Base-by-base conservation (phyloP, 1,140 invertebrate species). In the Dinoponera quadriceps region DNA sequence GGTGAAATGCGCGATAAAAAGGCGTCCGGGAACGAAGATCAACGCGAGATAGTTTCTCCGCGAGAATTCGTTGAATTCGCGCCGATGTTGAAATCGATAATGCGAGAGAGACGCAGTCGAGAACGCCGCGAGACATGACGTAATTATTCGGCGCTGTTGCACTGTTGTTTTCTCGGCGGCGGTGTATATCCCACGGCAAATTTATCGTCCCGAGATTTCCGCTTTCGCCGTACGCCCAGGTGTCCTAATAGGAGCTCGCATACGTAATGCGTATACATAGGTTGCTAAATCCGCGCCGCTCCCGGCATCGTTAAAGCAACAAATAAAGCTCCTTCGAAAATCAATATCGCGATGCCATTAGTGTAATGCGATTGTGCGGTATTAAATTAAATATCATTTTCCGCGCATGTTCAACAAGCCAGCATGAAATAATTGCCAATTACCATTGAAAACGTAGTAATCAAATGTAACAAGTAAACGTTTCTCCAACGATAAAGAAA, bases 171-270 rank as follows among this genome's bases (percentile, higher is more conserved):
- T 55, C n/a, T 13, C 14, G 27, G 20, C 2, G 27, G n/a, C 20
- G n/a, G 68, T 63, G 82, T 81, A 71, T 81, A 69, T 86, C 78
- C 62, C 63, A 66, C 16, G 80, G 44, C 57, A 62, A 71, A 81
- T 85, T 85, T 82, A 82, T 85, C 57, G 22, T 81, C 22, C 22
- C 49, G 49, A 60, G 71, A 86, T 82, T 82, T 84, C 49, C 55
- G 44, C 27, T 82, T 82, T 75, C 63, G 55, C 66, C 55, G 68
- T 85, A 73, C 69, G 60, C 68, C 38, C n/a, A 62, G 69, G 77
- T 66, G 57, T 72, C 63, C 62, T 85, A 82, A 86, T 69, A 44
- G 60, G 48, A 82, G 54, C 27, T 29, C 63, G 82, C 65, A 74
- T 77, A 82, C 27, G 44, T 65, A 74, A 86, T 63, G 69, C n/a